phyloP scores from a whole-genome alignment of 1,140 invertebrate genomes.

The Calephelis virginiensis region DNA sequence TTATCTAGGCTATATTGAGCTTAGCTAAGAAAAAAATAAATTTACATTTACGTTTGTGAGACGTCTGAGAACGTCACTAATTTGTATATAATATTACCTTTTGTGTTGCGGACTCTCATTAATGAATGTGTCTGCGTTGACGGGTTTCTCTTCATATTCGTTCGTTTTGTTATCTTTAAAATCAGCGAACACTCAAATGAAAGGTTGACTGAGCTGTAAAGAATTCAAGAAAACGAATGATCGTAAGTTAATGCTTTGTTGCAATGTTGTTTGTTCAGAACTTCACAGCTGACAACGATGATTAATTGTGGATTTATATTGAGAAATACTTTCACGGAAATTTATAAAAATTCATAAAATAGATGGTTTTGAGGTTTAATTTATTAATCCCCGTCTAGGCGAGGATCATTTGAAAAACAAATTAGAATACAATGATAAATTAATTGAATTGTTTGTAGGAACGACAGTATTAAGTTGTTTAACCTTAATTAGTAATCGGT shows the following conservation, averaged over 20 bases:
- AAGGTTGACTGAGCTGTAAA: conserved; percentile 20
- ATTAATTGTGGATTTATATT: conserved; percentile 15
- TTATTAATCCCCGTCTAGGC: no score
- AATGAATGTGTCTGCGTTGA: conserved; percentile 52
- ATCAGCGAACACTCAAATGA: conserved; percentile 28
- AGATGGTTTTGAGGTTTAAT: no score
- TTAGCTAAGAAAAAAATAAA: neutral
- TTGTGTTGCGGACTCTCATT: conserved; percentile 59
- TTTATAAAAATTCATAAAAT: neutral
- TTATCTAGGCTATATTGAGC: no score
- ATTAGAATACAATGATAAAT: no score
- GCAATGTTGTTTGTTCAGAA: conserved; percentile 11
- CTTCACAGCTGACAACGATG: conserved; percentile 3
- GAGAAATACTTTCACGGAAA: neutral
- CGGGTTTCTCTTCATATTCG: conserved; percentile 25
- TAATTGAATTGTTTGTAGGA: no score
- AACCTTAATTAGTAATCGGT: no score
- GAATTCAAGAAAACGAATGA: conserved; percentile 18
- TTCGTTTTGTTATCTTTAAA: conserved; percentile 41
- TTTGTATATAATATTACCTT: conserved; percentile 47
- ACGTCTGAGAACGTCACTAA: conserved; percentile 13
- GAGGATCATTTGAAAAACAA: no score
- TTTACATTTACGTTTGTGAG: neutral
- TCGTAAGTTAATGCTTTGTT: conserved; percentile 16
- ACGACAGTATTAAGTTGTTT: no score